Evolutionary conservation across 1,140 invertebrate species (phyloP).

Genomic region (Drosophila busckii): DNA sequence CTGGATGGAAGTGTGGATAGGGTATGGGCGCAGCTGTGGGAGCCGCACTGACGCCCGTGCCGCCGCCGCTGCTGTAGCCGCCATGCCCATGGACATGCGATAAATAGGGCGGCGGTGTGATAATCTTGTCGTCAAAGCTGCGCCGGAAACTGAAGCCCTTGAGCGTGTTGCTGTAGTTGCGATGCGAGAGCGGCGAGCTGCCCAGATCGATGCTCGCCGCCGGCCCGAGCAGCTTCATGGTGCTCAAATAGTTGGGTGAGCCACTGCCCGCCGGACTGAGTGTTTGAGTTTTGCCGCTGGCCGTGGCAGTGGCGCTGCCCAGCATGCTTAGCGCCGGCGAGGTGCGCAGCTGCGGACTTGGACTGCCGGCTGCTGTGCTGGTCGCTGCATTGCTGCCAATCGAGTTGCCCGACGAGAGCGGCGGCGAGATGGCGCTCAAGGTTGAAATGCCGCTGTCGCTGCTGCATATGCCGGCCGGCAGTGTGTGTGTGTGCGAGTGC

Average conservation of each 20-base stretch:
- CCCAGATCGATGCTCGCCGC: conserved; percentile 74
- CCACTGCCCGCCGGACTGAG: conserved; percentile 33
- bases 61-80: conserved; percentile 12
- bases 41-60: neutral
- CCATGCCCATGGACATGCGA: conserved; percentile 21
- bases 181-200: conserved; percentile 68
- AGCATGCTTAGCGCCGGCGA: conserved; percentile 59
- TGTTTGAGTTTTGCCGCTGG: conserved; percentile 37
- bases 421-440: conserved; percentile 67
- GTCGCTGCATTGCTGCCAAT: conserved; percentile 36
- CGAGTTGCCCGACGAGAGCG: conserved; percentile 47
- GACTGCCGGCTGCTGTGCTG: conserved; percentile 42
- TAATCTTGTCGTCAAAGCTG: conserved; percentile 76
- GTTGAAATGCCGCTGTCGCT: conserved; percentile 73
- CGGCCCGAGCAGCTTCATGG: conserved; percentile 58
- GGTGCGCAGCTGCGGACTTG: conserved; percentile 56
- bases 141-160: conserved; percentile 73
- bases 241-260: conserved; percentile 48
- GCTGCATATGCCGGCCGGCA: conserved; percentile 69
- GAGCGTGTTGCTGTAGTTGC: conserved; percentile 66
- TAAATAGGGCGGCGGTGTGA: conserved; percentile 48
- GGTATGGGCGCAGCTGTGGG: conserved; percentile 43
- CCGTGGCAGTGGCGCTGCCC: conserved; percentile 53
- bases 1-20: conserved; percentile 62
- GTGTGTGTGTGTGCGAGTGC: conserved; percentile 10